A percentile compares a stretch with the other conserved stretches of the same genome.
Evolutionary conservation across 1,140 invertebrate genomes (phyloP).

Genomic region (Adelges cooleyi): DNA sequence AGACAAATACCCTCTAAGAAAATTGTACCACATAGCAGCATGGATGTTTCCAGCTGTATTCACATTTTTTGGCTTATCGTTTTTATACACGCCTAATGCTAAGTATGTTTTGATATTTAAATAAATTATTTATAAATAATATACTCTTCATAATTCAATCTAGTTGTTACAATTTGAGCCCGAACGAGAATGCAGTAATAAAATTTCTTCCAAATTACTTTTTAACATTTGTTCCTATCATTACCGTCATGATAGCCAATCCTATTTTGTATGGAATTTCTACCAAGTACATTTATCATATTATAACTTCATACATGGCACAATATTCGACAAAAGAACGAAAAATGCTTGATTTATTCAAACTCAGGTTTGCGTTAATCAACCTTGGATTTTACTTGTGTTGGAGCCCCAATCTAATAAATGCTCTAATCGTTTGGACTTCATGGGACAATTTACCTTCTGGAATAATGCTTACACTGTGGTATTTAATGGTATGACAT

Average conservation of each 20-base stretch:
- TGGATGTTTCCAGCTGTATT: constrained; percentile 59
- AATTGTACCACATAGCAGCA: constrained; percentile 52
- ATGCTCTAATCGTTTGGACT: constrained; percentile 61
- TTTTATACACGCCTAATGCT: constrained; percentile 62
- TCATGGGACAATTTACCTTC: constrained; percentile 59
- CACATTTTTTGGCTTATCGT: constrained; percentile 52
- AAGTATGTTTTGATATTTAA: constrained; percentile 47
- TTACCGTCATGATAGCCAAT: constrained; percentile 60
- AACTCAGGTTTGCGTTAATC: constrained; percentile 51
- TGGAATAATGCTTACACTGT: constrained; percentile 53
- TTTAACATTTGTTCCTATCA: constrained; percentile 58
- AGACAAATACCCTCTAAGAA: constrained; percentile 40
- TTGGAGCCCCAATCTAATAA: constrained; percentile 68
- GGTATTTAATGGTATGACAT: constrained; percentile 65
- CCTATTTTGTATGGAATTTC: constrained; percentile 58
- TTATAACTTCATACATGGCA: constrained; percentile 47
- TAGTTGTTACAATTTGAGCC: constrained; percentile 57
- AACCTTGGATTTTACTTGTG: constrained; percentile 67
- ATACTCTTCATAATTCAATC: constrained; percentile 37
- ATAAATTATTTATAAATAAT: neutral
- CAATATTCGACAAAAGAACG: constrained; percentile 54
- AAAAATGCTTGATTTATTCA: constrained; percentile 46
- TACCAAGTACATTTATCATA: constrained; percentile 49
- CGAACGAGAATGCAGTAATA: constrained; percentile 46
- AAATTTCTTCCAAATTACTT: constrained; percentile 66